Evolutionary conservation across 1,140 invertebrate species (phyloP).

Genomic region (Drosophila neocordata): DNA sequence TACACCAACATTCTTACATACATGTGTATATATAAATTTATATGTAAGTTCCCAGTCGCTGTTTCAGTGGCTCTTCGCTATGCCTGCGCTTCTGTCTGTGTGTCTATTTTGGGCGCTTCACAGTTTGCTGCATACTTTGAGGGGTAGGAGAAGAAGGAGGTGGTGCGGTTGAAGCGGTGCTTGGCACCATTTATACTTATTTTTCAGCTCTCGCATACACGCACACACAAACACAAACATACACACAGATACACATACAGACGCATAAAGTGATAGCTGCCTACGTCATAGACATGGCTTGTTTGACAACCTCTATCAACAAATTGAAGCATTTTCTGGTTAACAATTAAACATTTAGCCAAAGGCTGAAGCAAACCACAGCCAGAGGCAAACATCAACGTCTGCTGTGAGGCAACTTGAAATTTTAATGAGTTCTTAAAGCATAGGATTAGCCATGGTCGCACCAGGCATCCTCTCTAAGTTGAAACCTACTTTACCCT

Average conservation of each 20-base stretch:
- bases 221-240: constrained; percentile 28
- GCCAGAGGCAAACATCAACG: constrained; percentile 16
- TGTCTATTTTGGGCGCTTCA: constrained; percentile 53
- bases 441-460: constrained; percentile 54
- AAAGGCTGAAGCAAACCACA: constrained; percentile 18
- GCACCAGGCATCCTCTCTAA: constrained; percentile 14
- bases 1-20: neutral
- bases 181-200: constrained; percentile 56
- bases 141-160: constrained; percentile 12
- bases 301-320: constrained; percentile 38
- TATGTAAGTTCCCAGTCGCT: constrained; percentile 23
- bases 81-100: constrained; percentile 36
- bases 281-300: constrained; percentile 46
- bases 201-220: constrained; percentile 22
- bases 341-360: constrained; percentile 41
- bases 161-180: constrained; percentile 39
- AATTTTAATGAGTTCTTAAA: constrained; percentile 71
- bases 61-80: constrained; percentile 37
- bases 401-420: constrained; percentile 50
- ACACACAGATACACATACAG: constrained; percentile 17
- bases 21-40: neutral
- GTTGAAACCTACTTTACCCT: constrained; percentile 2
- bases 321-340: constrained; percentile 12
- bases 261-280: constrained; percentile 10
- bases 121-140: constrained; percentile 40